Percentiles rank a stretch among this genome's conserved stretches.
phyloP scores from a whole-genome alignment of 2,888 invertebrate species.

The Artemia sp. region DNA sequence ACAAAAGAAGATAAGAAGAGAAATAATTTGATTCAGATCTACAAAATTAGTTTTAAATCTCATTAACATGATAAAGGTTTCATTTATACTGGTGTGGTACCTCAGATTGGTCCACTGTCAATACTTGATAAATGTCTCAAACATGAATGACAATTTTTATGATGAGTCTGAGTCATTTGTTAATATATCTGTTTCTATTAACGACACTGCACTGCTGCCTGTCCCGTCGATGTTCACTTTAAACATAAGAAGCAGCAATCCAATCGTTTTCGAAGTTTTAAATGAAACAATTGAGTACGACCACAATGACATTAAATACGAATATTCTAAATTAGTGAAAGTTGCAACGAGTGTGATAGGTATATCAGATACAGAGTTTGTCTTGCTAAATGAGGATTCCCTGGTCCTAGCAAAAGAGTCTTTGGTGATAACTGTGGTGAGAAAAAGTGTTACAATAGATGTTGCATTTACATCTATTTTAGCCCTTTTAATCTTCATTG shows the following conservation, averaged over 20 bases:
- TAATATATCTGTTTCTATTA: not conserved
- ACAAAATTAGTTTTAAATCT: too few species aligned
- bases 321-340: not conserved
- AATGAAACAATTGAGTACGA: not conserved
- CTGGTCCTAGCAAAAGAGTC: not conserved
- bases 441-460: slow-evolving; percentile 1
- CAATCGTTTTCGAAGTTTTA: not conserved
- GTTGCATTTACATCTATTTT: slow-evolving; percentile 29
- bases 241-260: not conserved
- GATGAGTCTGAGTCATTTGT: not conserved
- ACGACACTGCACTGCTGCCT: not conserved
- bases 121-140: not conserved
- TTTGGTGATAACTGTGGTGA: not conserved
- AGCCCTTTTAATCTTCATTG: slow-evolving; percentile 30
- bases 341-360: not conserved
- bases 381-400: not conserved
- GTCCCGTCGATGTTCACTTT: not conserved
- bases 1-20: too few species aligned
- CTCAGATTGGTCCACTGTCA: not conserved
- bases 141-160: not conserved
- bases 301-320: not conserved
- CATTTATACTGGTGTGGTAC: too few species aligned
- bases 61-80: too few species aligned
- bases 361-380: not conserved
- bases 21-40: too few species aligned